Conservation (phyloP, 2,888 invertebrate species). For the Netelia fuscicornis region DNA sequence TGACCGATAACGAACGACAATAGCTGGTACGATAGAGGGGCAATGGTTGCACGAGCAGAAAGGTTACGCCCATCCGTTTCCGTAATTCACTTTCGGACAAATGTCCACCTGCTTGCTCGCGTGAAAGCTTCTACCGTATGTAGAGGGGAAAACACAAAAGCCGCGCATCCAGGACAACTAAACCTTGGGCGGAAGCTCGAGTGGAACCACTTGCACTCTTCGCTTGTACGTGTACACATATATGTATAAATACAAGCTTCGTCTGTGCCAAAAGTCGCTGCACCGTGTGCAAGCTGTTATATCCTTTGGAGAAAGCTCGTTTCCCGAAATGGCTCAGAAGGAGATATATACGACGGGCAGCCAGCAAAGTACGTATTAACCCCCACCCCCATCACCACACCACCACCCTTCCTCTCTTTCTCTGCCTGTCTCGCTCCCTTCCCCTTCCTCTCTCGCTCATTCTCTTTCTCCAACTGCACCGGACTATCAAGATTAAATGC, state of each 20-base stretch:
- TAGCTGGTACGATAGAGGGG: conserved; percentile 50
- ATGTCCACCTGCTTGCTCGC: conserved; percentile 63
- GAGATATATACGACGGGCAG: conserved; percentile 17
- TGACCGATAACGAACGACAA: conserved; percentile 62
- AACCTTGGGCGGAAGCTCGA: conserved; percentile 42
- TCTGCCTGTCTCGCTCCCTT: background rate
- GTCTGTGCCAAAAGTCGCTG: conserved; percentile 35
- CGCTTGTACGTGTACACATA: background rate
- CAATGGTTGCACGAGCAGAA: conserved; percentile 40
- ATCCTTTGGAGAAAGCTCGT: conserved; percentile 46
- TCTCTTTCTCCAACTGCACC: conserved; percentile 19
- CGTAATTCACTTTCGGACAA: conserved; percentile 68
- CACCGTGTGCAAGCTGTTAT: conserved; percentile 27
- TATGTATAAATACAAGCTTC: conserved; percentile 21
- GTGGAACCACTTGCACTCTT: conserved; percentile 26
- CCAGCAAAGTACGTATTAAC: conserved; percentile 40
- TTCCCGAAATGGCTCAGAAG: conserved; percentile 32
- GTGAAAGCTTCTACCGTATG: conserved; percentile 24
- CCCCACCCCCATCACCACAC: background rate
- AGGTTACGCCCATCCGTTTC: conserved; percentile 59
- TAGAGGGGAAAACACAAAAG: conserved; percentile 35
- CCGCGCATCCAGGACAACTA: conserved; percentile 42
- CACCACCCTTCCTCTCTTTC: background rate
- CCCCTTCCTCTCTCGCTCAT: background rate
- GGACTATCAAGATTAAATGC: conserved; percentile 52